Evolutionary conservation across 2,113 vertebrate genomes (phyloP), one percentile per base, ranked within the genome.

Genomic region (Tinamus guttatus): DNA sequence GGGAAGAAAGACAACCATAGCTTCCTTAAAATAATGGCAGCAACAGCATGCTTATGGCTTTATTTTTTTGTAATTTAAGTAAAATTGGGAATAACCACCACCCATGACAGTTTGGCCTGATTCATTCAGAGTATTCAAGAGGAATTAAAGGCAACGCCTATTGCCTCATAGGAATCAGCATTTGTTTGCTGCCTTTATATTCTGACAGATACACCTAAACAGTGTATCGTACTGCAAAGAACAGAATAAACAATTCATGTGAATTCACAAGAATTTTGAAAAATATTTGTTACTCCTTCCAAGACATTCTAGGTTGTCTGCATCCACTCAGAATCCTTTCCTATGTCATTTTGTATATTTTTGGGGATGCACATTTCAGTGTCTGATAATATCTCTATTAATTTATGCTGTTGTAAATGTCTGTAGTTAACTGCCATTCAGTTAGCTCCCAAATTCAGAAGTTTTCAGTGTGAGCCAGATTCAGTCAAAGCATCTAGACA

Each of bases 201-300:
- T 86, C 64, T 78, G 73, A 87, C 51, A 91, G 95, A 93, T 28
- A 65, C 7, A 65, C 60, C 58, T 93, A 49, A 97, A 95, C 68
- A 78, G 38, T 81, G 2, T 5, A 40, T 30, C 20, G 80, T 80
- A 34, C 68, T 68, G 17, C 10, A 91, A 86, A 59, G 21, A 78
- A 63, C 6, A 80, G 27, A 77, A 85, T 69, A 87, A 83, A 83
- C 14, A 91, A 77, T 34, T n/a, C 45, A 40, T 30, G 74, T 4
- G 34, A 81, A 59, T 70, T 47, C 60, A 78, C 24, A 77, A 63
- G 22, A 0, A 2, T 11, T 85, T 3, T 17, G 34, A 22, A 71
- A 81, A 94, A 16, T 17, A 64, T 25, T 81, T 70, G 15, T 21
- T 73, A 2, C 62, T 68, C 85, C 43, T 90, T 69, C 64, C 67